A percentile compares a stretch with the other conserved stretches of the same genome.
phyloP scores from a whole-genome alignment of 1,140 invertebrate species.

The Caerostris extrusa region DNA sequence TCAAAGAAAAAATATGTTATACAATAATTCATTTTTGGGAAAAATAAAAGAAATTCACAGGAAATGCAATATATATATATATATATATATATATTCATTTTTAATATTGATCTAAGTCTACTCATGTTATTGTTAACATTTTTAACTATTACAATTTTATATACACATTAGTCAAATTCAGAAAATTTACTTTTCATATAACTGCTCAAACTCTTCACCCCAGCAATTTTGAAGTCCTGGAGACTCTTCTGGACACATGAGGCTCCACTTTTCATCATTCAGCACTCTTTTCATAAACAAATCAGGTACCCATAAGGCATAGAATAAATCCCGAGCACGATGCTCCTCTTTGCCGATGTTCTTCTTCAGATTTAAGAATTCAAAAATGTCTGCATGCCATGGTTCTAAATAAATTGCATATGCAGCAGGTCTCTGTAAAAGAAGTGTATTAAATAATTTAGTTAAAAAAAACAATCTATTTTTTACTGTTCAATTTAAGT shows the following conservation, averaged over 20 bases:
- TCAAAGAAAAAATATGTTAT: background rate
- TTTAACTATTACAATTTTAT: background rate
- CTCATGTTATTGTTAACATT: background rate
- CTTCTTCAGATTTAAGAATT: constrained; percentile 96
- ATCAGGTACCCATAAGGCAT: constrained; percentile 99
- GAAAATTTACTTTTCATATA: constrained; percentile 88
- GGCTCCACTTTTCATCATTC: constrained; percentile 91
- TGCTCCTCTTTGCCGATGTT: constrained; percentile 97
- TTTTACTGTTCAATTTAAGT: too few relatives aligned
- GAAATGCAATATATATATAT: too few relatives aligned
- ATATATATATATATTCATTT: background rate
- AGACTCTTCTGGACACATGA: constrained; percentile 98
- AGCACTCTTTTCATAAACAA: constrained; percentile 98
- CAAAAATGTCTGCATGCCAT: constrained; percentile 99
- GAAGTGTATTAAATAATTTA: background rate
- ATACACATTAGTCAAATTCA: background rate
- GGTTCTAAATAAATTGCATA: constrained; percentile 99
- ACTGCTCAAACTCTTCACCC: constrained; percentile 96
- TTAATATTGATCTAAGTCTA: too few relatives aligned
- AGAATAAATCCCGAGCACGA: constrained; percentile 96
- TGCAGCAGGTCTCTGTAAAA: constrained; percentile 91
- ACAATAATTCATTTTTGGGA: background rate
- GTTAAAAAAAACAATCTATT: too few relatives aligned
- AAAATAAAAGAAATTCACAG: background rate
- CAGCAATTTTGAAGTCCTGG: constrained; percentile 95